Percentiles rank a stretch among this genome's conserved stretches.
These are phyloP conservation scores for Chalcosyrphus nemorum DNA, from an alignment of 2,888 invertebrate species.

Conservation along the genomic window DNA sequence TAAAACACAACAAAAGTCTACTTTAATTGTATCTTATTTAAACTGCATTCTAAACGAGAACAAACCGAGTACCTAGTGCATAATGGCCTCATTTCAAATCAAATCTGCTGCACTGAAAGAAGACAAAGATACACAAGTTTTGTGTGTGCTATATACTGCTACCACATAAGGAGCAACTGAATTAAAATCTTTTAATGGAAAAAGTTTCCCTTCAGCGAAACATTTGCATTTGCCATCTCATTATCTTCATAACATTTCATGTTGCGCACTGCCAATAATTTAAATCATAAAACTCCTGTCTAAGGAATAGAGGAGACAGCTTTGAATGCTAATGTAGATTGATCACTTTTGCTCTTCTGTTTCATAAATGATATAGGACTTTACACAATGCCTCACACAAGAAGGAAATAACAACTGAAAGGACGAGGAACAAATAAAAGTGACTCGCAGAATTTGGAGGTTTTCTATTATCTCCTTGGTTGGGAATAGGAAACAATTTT, in stretches of 20 bases:
- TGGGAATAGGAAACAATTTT: not conserved
- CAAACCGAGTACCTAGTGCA: not conserved
- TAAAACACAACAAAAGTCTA: too few relatives aligned
- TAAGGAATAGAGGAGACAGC: not conserved
- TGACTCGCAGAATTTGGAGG: not conserved
- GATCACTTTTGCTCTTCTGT: not conserved
- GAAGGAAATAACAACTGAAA: not conserved
- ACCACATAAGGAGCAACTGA: constrained; percentile 3
- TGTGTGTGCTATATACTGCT: too few relatives aligned
- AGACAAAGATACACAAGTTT: constrained; percentile 7
- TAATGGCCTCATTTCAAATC: not conserved
- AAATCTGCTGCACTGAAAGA: not conserved
- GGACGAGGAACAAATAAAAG: not conserved
- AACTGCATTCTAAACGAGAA: not conserved
- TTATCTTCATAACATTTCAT: not conserved
- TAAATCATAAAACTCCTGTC: not conserved
- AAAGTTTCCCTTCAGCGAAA: constrained; percentile 14
- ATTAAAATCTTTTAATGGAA: constrained; percentile 40
- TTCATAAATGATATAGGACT: not conserved
- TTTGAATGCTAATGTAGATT: constrained; percentile 14
- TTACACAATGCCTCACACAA: not conserved
- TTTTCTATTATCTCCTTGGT: too few relatives aligned
- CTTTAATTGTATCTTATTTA: not conserved
- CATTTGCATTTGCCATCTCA: constrained; percentile 23
- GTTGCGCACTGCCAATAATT: constrained; percentile 3